These are phyloP conservation scores for Lateolabrax maculatus DNA, from an alignment of 2,797 vertebrate species.

Conservation along the genomic window DNA sequence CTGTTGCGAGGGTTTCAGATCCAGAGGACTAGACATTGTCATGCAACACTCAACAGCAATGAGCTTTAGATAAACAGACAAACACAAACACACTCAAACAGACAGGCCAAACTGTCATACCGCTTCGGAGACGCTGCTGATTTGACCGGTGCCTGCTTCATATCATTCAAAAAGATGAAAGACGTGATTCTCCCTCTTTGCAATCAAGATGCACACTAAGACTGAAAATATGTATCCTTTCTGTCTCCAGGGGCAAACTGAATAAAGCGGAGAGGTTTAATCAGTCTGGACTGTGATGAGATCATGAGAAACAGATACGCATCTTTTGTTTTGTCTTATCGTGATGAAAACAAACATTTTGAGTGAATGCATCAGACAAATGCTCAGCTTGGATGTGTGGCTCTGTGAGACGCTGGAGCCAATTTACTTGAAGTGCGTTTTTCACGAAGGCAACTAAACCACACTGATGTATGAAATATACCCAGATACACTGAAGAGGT, in stretches of 20 bases:
- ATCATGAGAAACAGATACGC: constrained; percentile 56
- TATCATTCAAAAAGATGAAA: constrained; percentile 58
- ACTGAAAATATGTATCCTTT: constrained; percentile 46
- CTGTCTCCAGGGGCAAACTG: constrained; percentile 21
- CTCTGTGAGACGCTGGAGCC: constrained; percentile 31
- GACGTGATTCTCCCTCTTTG: constrained; percentile 33
- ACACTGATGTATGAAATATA: not conserved
- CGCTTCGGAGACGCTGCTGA: constrained; percentile 31
- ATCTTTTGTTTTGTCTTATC: constrained; percentile 74
- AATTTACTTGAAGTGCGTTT: constrained; percentile 27
- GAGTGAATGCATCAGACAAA: constrained; percentile 42
- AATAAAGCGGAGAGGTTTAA: constrained; percentile 52
- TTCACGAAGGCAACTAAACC: constrained; percentile 7
- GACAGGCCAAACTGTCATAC: constrained; percentile 18
- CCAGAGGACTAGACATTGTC: constrained; percentile 21
- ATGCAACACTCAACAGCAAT: constrained; percentile 30
- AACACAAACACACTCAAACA: constrained; percentile 44
- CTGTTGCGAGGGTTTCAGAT: constrained; percentile 35
- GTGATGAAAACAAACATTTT: constrained; percentile 63
- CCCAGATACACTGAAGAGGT: not conserved
- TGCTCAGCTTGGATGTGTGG: constrained; percentile 7
- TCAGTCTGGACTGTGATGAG: constrained; percentile 58
- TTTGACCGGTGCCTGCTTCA: constrained; percentile 33
- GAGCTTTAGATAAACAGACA: constrained; percentile 53
- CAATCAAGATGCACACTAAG: constrained; percentile 68